Evolutionary conservation across 2,888 invertebrate species (phyloP).

Genomic region (Drosophila mettleri): DNA sequence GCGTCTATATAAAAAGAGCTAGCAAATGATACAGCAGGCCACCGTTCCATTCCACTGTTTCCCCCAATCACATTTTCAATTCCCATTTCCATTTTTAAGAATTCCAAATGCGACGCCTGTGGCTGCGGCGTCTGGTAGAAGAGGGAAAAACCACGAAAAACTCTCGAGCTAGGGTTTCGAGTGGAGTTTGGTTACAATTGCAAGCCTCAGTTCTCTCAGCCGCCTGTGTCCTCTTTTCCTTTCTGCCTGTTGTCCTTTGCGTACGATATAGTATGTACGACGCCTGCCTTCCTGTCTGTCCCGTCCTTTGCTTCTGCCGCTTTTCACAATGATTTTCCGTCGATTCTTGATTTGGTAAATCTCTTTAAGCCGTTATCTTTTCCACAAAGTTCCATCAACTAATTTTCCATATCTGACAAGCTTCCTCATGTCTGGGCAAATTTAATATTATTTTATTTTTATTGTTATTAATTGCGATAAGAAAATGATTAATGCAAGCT

Average conservation of each 20-base stretch:
- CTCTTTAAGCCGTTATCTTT: conserved; percentile 50
- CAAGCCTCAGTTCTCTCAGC: conserved; percentile 18
- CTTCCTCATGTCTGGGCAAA: background rate
- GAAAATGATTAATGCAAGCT: background rate
- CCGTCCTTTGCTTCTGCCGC: background rate
- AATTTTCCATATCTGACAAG: conserved; percentile 13
- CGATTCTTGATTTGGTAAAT: conserved; percentile 43
- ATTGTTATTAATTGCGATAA: background rate
- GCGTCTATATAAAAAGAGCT: conserved; percentile 45
- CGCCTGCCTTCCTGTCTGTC: conserved; percentile 12
- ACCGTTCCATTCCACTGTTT: background rate
- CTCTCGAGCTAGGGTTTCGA: conserved; percentile 55
- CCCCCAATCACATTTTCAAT: background rate
- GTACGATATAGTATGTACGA: conserved; percentile 61
- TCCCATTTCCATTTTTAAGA: conserved; percentile 40
- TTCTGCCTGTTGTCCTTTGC: conserved; percentile 52
- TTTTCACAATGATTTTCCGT: conserved; percentile 17
- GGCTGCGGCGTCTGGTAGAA: conserved; percentile 40
- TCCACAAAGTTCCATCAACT: conserved; percentile 35
- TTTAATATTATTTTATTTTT: background rate
- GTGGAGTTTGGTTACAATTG: conserved; percentile 69
- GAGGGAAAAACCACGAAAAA: conserved; percentile 57
- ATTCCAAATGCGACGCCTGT: conserved; percentile 58
- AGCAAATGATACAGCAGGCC: conserved; percentile 36
- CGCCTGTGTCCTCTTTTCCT: conserved; percentile 12